These are phyloP conservation scores for Cosmopolites sordidus DNA, from an alignment of 2,888 invertebrate genomes.

Conservation along the genomic window DNA sequence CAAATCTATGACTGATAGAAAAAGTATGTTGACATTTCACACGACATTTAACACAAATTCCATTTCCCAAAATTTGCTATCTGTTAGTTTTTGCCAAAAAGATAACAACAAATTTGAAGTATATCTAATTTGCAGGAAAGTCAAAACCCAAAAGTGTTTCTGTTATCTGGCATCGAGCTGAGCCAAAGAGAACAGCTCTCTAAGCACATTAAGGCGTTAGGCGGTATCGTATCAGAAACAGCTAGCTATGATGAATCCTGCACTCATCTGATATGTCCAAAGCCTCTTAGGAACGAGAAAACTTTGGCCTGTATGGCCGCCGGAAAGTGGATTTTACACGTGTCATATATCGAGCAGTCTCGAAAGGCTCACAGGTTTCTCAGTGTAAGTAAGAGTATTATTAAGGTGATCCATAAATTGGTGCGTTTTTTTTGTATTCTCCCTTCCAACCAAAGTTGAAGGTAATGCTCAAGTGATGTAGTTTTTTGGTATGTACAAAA, in stretches of 20 bases:
- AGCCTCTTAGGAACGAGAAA: slow-evolving; percentile 80
- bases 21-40: too few species aligned
- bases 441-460: too few species aligned
- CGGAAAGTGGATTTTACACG: slow-evolving; percentile 86
- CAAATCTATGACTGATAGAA: too few species aligned
- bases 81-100: too few species aligned
- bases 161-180: slow-evolving; percentile 41
- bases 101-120: too few species aligned
- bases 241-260: slow-evolving; percentile 56
- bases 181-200: slow-evolving; percentile 31
- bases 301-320: slow-evolving; percentile 79
- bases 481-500: too few species aligned
- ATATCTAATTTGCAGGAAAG: slow-evolving; percentile 2
- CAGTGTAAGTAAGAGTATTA: slow-evolving; percentile 57
- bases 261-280: slow-evolving; percentile 75
- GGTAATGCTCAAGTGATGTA: too few species aligned
- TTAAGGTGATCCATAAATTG: too few species aligned
- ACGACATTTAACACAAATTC: too few species aligned
- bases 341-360: slow-evolving; percentile 69
- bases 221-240: slow-evolving; percentile 60
- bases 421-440: too few species aligned
- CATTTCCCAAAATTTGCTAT: too few species aligned
- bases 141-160: slow-evolving; percentile 33
- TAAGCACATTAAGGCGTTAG: slow-evolving; percentile 44
- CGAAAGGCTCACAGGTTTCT: slow-evolving; percentile 58